phyloP scores from a whole-genome alignment of 2,113 vertebrate genomes.

The Plestiodon gilberti region DNA sequence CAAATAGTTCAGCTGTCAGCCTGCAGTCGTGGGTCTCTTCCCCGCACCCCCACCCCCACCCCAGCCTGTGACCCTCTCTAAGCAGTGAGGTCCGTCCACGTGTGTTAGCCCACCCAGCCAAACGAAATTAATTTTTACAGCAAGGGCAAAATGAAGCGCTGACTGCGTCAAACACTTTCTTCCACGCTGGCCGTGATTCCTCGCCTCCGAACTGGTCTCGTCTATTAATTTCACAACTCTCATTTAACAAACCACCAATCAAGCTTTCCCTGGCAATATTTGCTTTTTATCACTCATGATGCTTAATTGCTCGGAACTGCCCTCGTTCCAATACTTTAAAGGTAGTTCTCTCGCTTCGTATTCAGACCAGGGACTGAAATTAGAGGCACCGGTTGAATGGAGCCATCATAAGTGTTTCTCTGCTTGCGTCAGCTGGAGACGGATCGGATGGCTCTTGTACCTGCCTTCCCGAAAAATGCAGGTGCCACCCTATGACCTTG shows the following conservation, averaged over 20 bases:
- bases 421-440: not conserved
- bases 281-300: conserved; percentile 10
- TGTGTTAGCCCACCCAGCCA: not conserved
- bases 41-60: not conserved
- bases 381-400: not conserved
- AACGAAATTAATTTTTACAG: not conserved
- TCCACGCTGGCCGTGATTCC: not conserved
- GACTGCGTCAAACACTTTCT: not conserved
- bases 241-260: conserved; percentile 12
- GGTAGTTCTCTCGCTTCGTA: not conserved
- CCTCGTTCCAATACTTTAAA: not conserved
- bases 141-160: not conserved
- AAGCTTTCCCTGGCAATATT: conserved; percentile 2
- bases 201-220: not conserved
- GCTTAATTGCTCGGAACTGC: conserved; percentile 11
- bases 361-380: not conserved
- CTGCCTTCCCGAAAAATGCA: not conserved
- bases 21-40: not conserved
- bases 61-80: not conserved
- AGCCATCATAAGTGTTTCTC: not conserved
- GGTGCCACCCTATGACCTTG: not conserved
- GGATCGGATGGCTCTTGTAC: too few species aligned
- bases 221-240: conserved; percentile 18
- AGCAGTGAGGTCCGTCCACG: not conserved
- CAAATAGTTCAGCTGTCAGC: too few species aligned